These are phyloP conservation scores for Forbesichthys agassizii DNA, from an alignment of 2,113 vertebrate species.

Conservation along the genomic window DNA sequence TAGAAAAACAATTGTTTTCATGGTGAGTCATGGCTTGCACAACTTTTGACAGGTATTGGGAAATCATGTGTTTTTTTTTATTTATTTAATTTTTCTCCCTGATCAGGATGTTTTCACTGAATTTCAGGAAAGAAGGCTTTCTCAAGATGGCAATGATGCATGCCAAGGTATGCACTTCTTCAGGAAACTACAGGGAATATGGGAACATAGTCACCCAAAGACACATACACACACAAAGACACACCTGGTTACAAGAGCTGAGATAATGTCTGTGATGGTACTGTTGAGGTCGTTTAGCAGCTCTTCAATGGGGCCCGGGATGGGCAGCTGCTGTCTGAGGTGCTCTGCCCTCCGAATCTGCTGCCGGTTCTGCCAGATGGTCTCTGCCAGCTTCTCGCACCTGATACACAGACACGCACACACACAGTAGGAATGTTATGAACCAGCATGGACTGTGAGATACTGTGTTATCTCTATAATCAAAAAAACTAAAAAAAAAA, in stretches of 20 bases:
- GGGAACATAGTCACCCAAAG: not conserved
- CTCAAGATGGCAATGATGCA: too few species aligned
- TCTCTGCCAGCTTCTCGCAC: conserved; percentile 97
- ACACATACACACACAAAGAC: not conserved
- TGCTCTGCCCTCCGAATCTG: conserved; percentile 95
- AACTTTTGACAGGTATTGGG: too few species aligned
- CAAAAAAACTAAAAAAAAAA: not conserved
- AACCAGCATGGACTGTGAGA: not conserved
- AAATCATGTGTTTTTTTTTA: too few species aligned
- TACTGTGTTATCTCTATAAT: not conserved
- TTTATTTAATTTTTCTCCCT: too few species aligned
- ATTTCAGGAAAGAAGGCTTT: too few species aligned
- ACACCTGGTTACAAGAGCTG: conserved; percentile 91
- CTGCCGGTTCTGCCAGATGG: conserved; percentile 97
- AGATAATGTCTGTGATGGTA: conserved; percentile 97
- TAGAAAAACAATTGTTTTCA: too few species aligned
- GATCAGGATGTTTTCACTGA: too few species aligned
- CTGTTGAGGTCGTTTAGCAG: conserved; percentile 90
- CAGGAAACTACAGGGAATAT: too few species aligned
- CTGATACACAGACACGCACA: conserved; percentile 62
- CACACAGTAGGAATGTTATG: not conserved
- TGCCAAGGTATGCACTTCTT: too few species aligned
- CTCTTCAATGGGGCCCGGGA: conserved; percentile 91
- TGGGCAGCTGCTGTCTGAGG: conserved; percentile 93
- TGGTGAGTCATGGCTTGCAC: too few species aligned